phyloP scores from a whole-genome alignment of 1,140 invertebrate genomes.

The Choristoneura fumiferana region DNA sequence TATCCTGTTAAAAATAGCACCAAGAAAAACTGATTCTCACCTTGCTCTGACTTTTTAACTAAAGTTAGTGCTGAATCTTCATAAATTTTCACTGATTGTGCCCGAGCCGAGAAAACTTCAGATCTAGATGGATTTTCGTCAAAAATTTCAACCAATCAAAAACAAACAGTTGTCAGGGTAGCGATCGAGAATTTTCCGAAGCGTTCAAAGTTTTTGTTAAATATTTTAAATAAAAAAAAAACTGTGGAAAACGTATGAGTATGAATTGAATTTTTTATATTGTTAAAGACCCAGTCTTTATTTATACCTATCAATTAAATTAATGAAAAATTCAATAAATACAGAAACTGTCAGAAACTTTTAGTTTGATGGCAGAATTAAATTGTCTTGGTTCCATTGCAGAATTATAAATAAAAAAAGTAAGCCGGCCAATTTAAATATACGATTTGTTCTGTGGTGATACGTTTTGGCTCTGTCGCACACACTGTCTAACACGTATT shows the following conservation, averaged over 20 bases:
- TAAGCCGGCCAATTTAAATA: background rate
- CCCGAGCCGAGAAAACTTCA: slow-evolving; percentile 10
- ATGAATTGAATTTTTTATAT: no score
- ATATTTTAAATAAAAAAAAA: slow-evolving; percentile 13
- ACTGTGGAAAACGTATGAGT: no score
- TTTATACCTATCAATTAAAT: no score
- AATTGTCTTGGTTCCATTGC: no score
- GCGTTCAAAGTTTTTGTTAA: slow-evolving; percentile 28
- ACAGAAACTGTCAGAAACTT: no score
- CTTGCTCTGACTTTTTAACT: slow-evolving; percentile 14
- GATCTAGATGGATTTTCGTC: slow-evolving; percentile 30
- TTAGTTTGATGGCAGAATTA: no score
- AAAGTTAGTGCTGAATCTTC: slow-evolving; percentile 7
- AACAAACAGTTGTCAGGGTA: slow-evolving; percentile 64
- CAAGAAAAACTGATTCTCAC: slow-evolving; percentile 14
- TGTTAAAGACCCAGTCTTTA: no score
- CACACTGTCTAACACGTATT: no score
- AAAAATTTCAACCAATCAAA: slow-evolving; percentile 60
- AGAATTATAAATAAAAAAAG: background rate
- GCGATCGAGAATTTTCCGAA: slow-evolving; percentile 41
- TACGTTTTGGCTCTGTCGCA: no score
- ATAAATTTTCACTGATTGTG: slow-evolving; percentile 29
- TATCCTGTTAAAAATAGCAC: background rate
- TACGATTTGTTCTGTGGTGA: background rate
- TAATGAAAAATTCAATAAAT: no score